phyloP scores from a whole-genome alignment of 2,888 invertebrate species.

The Trichogramma dendrolimi region DNA sequence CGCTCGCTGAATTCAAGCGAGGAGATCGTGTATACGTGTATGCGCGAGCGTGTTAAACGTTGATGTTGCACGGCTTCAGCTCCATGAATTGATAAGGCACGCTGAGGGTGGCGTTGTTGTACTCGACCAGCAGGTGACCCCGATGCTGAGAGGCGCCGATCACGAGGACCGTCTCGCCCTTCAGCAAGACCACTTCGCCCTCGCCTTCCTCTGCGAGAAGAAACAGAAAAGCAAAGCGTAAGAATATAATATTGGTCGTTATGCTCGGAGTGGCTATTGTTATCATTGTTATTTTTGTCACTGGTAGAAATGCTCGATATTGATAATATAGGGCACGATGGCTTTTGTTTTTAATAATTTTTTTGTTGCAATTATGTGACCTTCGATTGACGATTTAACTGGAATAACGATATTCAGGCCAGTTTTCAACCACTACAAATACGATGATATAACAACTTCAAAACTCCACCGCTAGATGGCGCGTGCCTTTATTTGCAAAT shows the following conservation, averaged over 20 bases:
- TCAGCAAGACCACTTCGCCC: constrained; percentile 64
- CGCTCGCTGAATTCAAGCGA: too few species aligned
- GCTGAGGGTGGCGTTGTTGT: constrained; percentile 68
- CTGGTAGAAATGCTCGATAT: not conserved
- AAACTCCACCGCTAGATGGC: too few species aligned
- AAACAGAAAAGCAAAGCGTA: not conserved
- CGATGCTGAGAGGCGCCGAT: constrained; percentile 81
- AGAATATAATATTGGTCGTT: not conserved
- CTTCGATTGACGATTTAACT: too few species aligned
- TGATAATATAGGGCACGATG: not conserved
- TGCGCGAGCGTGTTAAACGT: constrained; percentile 36
- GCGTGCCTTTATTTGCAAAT: too few species aligned
- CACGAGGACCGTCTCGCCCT: constrained; percentile 83
- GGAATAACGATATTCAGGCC: too few species aligned
- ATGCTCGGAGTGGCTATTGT: too few species aligned
- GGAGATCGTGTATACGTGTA: too few species aligned
- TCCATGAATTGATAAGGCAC: constrained; percentile 82
- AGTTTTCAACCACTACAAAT: too few species aligned
- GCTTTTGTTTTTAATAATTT: not conserved
- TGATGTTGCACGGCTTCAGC: constrained; percentile 57
- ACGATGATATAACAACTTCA: too few species aligned
- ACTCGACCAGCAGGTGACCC: constrained; percentile 84
- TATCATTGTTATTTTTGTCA: too few species aligned
- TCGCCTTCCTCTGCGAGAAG: constrained; percentile 48
- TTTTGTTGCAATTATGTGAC: not conserved